Percentiles rank a stretch among this genome's conserved stretches.
These are phyloP conservation scores for Tethea ocularis DNA, from an alignment of 2,888 invertebrate genomes.

Conservation along the genomic window DNA sequence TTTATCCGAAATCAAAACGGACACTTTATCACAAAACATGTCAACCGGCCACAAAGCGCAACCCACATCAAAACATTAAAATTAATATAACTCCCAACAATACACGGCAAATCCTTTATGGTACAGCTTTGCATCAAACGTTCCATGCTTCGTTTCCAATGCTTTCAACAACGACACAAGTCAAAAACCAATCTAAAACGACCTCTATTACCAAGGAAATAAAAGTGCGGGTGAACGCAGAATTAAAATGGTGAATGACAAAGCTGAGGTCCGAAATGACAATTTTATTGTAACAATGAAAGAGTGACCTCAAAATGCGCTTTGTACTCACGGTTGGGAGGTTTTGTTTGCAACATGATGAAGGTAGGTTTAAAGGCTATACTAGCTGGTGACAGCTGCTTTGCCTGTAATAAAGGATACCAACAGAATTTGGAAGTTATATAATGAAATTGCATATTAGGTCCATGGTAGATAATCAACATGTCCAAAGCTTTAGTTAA, in stretches of 20 bases:
- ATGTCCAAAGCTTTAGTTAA: too few relatives aligned
- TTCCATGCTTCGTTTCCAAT: constrained; percentile 61
- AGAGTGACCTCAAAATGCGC: constrained; percentile 32
- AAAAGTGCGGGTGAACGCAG: constrained; percentile 11
- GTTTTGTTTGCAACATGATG: constrained; percentile 48
- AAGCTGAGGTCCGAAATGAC: constrained; percentile 21
- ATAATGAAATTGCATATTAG: too few relatives aligned
- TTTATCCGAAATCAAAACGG: not conserved
- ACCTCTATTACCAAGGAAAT: constrained; percentile 19
- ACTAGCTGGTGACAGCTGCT: not conserved
- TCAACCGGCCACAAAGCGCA: constrained; percentile 18
- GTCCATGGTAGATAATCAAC: too few relatives aligned
- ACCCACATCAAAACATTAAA: constrained; percentile 57
- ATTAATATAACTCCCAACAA: constrained; percentile 57
- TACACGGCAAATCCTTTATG: constrained; percentile 46
- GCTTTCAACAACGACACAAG: constrained; percentile 36
- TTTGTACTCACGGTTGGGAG: constrained; percentile 36
- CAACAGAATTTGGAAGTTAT: too few relatives aligned
- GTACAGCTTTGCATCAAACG: constrained; percentile 50
- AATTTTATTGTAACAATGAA: constrained; percentile 20
- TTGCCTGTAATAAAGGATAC: not conserved
- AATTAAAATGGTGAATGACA: constrained; percentile 14
- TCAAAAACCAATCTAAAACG: constrained; percentile 9
- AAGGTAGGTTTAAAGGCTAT: constrained; percentile 22
- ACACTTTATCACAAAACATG: constrained; percentile 2